A percentile compares a stretch with the other conserved stretches of the same genome.
Evolutionary conservation across 2,113 vertebrate species (phyloP).

Genomic region (Burhinus bistriatus): DNA sequence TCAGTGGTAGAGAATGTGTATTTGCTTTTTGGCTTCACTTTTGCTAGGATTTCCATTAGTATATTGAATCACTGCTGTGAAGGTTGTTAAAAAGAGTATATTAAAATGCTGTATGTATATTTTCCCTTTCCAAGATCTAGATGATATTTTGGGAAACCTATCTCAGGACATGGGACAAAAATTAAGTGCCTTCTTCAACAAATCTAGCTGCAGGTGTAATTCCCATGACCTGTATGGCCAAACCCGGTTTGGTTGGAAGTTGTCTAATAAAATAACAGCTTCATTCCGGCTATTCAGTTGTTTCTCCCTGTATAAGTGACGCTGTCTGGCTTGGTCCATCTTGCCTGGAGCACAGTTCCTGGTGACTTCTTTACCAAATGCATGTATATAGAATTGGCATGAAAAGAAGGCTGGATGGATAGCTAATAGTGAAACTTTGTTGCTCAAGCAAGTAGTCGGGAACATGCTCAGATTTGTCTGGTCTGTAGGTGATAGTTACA

Average conservation of each 20-base stretch:
- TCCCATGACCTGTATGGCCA: not conserved
- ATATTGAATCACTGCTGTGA: not conserved
- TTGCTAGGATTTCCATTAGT: not conserved
- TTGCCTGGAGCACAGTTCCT: not conserved
- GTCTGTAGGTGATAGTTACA: not conserved
- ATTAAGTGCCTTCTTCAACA: not conserved
- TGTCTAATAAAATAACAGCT: not conserved
- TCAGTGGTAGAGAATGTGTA: not conserved
- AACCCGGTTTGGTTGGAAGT: not conserved
- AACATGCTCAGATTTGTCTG: not conserved
- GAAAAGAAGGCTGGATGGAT: not conserved
- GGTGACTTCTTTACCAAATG: not conserved
- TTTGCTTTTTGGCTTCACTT: not conserved
- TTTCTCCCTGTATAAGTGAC: not conserved
- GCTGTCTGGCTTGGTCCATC: not conserved
- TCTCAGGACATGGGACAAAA: not conserved
- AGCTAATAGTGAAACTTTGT: not conserved
- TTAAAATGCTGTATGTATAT: not conserved
- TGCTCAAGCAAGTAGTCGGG: not conserved
- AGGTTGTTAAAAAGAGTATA: not conserved
- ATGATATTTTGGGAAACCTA: not conserved
- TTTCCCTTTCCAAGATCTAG: not conserved
- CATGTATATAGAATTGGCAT: not conserved
- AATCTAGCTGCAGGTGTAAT: not conserved
- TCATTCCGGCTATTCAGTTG: not conserved